Conservation (phyloP, 2,888 invertebrate genomes). For the Ophion ventricosus region DNA sequence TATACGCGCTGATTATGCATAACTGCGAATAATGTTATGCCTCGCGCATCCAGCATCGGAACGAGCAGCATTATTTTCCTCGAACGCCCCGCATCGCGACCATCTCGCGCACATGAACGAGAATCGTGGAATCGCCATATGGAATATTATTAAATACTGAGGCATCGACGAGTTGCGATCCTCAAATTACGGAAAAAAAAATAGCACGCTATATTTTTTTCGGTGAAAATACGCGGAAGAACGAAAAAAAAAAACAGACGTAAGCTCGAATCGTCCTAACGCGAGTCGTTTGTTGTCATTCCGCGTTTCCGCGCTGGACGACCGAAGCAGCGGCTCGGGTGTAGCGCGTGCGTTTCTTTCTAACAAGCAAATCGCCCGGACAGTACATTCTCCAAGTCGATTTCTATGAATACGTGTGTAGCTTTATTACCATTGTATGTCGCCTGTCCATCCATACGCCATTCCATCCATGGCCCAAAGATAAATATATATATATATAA, state of each 20-base stretch:
- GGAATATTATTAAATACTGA: background rate
- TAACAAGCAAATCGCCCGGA: conserved; percentile 14
- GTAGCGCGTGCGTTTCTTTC: background rate
- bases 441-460: background rate
- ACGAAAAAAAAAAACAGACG: background rate
- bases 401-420: background rate
- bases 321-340: background rate
- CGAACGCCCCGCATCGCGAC: no score
- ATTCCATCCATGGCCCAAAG: background rate
- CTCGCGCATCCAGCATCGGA: no score
- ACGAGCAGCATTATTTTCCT: no score
- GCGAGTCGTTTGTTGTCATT: background rate
- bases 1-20: background rate
- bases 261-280: background rate
- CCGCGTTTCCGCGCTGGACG: background rate
- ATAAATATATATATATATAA: no score
- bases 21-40: background rate
- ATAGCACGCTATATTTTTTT: background rate
- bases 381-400: background rate
- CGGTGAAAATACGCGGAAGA: background rate
- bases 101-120: background rate
- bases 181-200: background rate
- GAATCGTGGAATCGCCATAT: background rate
- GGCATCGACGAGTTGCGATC: background rate
- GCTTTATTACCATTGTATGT: background rate